Evolutionary conservation across 2,888 invertebrate genomes (phyloP).

Genomic region (Arge pagana): DNA sequence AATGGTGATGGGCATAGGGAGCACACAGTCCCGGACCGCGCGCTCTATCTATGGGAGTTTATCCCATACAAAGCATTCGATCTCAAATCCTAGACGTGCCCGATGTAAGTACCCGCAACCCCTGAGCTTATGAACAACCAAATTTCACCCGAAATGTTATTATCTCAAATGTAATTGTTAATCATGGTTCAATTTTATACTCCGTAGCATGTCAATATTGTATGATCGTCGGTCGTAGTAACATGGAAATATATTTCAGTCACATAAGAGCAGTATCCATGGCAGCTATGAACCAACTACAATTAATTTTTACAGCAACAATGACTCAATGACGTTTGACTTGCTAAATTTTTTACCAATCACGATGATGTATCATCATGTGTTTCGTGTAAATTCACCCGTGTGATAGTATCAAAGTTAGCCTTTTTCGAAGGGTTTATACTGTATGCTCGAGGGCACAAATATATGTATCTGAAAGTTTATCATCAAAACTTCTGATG

Average conservation of each 20-base stretch:
- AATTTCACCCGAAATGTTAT: not conserved
- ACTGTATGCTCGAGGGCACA: no score
- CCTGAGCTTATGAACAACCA: conserved; percentile 13
- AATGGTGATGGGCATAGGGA: conserved; percentile 72
- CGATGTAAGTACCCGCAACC: conserved; percentile 75
- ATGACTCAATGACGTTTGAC: no score
- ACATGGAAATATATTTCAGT: conserved; percentile 16
- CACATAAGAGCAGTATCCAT: no score
- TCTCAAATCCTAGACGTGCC: conserved; percentile 85
- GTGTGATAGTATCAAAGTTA: no score
- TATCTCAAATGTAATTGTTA: no score
- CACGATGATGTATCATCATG: no score
- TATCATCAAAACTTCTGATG: no score
- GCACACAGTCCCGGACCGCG: conserved; percentile 91
- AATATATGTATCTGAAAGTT: no score
- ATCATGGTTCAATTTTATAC: conserved; percentile 35
- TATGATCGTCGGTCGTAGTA: conserved; percentile 19
- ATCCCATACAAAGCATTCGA: conserved; percentile 86
- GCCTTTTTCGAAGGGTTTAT: no score
- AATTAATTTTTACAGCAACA: not conserved
- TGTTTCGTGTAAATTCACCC: no score
- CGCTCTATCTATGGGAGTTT: conserved; percentile 87
- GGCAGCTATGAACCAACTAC: not conserved
- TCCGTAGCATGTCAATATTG: conserved; percentile 48
- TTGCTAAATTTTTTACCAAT: no score